Base-by-base conservation (phyloP, 2,888 invertebrate species). In the Ganaspis brasiliensis region DNA sequence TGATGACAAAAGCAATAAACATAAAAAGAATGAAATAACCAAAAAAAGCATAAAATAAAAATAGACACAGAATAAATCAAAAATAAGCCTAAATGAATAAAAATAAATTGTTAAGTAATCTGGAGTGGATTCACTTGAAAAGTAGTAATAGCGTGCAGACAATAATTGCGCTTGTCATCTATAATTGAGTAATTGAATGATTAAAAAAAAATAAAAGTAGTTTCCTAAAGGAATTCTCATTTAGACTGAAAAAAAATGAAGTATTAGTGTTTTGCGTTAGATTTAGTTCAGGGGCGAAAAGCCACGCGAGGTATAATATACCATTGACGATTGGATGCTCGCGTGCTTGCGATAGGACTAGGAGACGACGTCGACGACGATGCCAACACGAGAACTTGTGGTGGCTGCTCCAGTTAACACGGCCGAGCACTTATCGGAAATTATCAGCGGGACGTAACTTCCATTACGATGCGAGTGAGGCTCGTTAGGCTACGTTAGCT, bases 351-450 rank as follows among this genome's bases (percentile, higher is more conserved):
- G 73, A 45, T 49, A 49, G 21, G 4, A 40, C 59, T 77, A 61
- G 21, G 31, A 40, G 31, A 71, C 19, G 52, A 37, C 37, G 37
- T 16, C 12, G 59, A 35, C 35, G 61, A 35, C 59, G 57, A 57
- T 8, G 57, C 16, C 24, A 31, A 16, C 52, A 24, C 19, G 55
- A 67, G 63, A 24, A 19, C 14, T 57, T 61, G 45, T 70, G n/a
- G 63, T 21, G 19, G 63, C n/a, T 73, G 49, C 55, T 63, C 52
- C 55, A 45, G 88, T 90, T 89, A 88, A 89, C 88, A 87, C 86
- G 87, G 87, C 80, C 85, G 85, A 88, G 88, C 90, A 89, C 90
- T 90, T 90, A 90, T 89, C 89, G 89, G 89, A 88, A 89, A 90
- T 89, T 90, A 90, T 90, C 89, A 87, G 85, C 86, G 86, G 87